Conservation (phyloP, 2,113 vertebrate species). For the Chaetodon trifascialis region DNA sequence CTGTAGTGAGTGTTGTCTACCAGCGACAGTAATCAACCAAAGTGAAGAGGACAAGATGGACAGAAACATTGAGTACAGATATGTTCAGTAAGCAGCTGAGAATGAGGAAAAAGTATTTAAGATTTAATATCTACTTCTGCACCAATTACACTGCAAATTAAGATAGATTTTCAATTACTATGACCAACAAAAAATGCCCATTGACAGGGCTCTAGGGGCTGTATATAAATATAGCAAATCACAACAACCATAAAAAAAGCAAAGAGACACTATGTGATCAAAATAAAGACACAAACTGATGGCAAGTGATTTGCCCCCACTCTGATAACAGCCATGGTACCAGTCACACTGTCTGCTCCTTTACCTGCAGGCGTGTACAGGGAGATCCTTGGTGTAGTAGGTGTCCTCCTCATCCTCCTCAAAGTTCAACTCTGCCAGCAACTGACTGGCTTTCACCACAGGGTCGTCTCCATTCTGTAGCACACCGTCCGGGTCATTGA, state of each 20-base stretch:
- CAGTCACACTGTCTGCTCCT: conserved; percentile 53
- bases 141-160: not conserved
- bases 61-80: not conserved
- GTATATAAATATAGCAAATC: not conserved
- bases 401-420: conserved; percentile 97
- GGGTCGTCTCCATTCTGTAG: conserved; percentile 94
- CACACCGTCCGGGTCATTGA: conserved; percentile 91
- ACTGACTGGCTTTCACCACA: conserved; percentile 92
- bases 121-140: not conserved
- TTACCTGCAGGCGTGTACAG: conserved; percentile 96
- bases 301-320: not conserved
- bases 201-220: not conserved
- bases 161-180: not conserved
- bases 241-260: not conserved
- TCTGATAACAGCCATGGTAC: not conserved
- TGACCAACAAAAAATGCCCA: not conserved
- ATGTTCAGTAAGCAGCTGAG: not conserved
- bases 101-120: not conserved
- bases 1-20: not conserved
- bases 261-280: not conserved
- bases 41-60: not conserved
- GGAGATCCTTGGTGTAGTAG: conserved; percentile 97
- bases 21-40: not conserved
- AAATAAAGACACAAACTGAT: not conserved
- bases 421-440: conserved; percentile 96